Base-by-base conservation (phyloP, 2,888 invertebrate genomes). In the Adelphocoris suturalis region DNA sequence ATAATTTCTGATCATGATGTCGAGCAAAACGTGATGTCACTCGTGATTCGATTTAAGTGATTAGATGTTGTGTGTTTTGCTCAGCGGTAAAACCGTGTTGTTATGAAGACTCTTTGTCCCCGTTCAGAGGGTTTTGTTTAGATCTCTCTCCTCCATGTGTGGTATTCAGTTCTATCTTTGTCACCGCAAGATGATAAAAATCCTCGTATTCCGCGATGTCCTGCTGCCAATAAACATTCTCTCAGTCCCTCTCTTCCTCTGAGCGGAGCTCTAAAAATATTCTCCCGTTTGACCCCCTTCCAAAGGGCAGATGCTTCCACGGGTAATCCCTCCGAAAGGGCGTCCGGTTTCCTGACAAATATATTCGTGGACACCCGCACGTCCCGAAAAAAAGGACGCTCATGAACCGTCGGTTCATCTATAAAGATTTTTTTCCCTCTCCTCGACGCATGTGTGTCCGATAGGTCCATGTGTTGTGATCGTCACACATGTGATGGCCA, bases 131-230 rank as follows among this genome's bases (percentile, higher is more conserved):
- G n/a, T 68, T 68, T 68, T 68, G 68, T 68, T 68, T 68, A 27
- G 68, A 68, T 68, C 68, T 23, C 68, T 23, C 68, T 68, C 23
- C 68, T 68, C 19, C 68, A 68, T 68, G 68, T 68, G 68, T 68
- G 68, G 68, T 68, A 68, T 68, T 68, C 68, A 23, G 68, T 68
- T 68, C 68, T 68, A 68, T 68, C 68, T 68, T 68, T 68, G 68
- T 68, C 19, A 11, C 68, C 19, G 7, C 68, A 13, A 68, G 68
- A 68, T 68, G 23, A 68, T 68, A 23, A 68, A 68, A 68, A 68
- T 68, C 68, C 19, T 68, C 23, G 68, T 68, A 68, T 68, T 68
- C 19, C 68, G 68, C 23, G 68, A 68, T 68, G 68, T 68, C 68
- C 68, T 68, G 68, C 19, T 68, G 68, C 68, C 68, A 27, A 68